Evolutionary conservation across 1,140 invertebrate genomes (phyloP), one percentile per base, ranked within the genome.

Genomic region (Zaprionus africanus): DNA sequence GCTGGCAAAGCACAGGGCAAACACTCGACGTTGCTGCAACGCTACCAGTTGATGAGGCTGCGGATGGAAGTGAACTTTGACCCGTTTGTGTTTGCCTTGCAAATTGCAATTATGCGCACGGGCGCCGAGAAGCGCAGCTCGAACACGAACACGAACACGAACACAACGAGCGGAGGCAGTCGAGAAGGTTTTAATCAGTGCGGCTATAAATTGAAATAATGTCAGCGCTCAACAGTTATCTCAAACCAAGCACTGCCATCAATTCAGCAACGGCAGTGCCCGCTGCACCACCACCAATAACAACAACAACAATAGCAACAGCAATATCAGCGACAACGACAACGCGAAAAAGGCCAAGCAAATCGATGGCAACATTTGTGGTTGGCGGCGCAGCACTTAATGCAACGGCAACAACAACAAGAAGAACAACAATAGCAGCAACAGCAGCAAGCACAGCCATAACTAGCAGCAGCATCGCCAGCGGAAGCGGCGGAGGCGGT

Each of bases 61-160:
- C 5, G 38, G 36, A 13, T 58, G 51, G 53, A 64, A 43, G 26
- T 76, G 62, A 84, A 79, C 74, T 78, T 60, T 34, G 65, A 62
- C 64, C 41, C 71, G 43, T 54, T 77, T 74, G 76, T 79, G 76
- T 79, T 90, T 88, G 85, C 85, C 59, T 72, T 74, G 76, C 81
- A 88, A 87, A 90, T 90, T 88, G 85, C 81, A 88, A 90, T 85
- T 90, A 90, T 78, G 71, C 56, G 57, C 69, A 76, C 65, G 43
- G 62, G 51, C 26, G 46, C 3, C 31, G 31, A 54, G 57, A 66
- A 65, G 56, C 46, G 57, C 22, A 49, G 36, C 19, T 9, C 46
- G n/a, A 70, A 43, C 54, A 38, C 69, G 24, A 46, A 43, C 51
- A 59, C 26, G 64, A 63, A 28, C 49, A 26, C 43, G 61, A 63